phyloP scores from a whole-genome alignment of 2,797 vertebrate species.

The Rhabdophis nuchalis region DNA sequence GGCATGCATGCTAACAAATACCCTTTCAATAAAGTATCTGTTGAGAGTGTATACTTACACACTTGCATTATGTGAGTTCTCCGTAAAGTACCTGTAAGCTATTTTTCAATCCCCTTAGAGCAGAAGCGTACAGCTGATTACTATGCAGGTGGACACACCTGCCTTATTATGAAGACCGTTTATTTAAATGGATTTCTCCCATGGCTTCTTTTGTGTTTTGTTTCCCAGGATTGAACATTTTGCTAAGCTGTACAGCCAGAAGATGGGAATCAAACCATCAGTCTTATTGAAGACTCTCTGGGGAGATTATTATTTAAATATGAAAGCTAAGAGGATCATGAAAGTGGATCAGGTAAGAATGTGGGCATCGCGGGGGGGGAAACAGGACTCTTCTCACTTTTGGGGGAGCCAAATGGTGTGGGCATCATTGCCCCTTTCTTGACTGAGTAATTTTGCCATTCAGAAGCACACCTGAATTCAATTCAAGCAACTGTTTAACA shows the following conservation, averaged over 20 bases:
- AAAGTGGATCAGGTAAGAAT: constrained; percentile 87
- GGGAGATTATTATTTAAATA: constrained; percentile 93
- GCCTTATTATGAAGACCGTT: neutral
- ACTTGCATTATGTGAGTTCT: neutral
- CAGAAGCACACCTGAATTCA: neutral
- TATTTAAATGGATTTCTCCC: neutral
- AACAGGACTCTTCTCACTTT: neutral
- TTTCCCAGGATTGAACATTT: constrained; percentile 86
- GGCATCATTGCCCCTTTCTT: neutral
- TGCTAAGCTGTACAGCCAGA: constrained; percentile 88
- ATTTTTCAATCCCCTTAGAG: neutral
- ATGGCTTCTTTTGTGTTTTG: constrained; percentile 38
- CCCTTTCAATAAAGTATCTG: neutral
- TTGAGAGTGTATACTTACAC: neutral
- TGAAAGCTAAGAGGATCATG: constrained; percentile 94
- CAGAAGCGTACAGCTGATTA: neutral
- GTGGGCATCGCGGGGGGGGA: neutral
- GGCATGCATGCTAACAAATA: neutral
- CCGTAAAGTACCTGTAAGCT: neutral
- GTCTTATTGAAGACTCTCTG: constrained; percentile 91
- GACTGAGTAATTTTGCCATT: neutral
- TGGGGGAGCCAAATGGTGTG: neutral
- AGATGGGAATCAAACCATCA: constrained; percentile 82
- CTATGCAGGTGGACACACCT: neutral
- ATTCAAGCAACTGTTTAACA: neutral